Evolutionary conservation across 2,113 vertebrate species (phyloP).

Genomic region (Oenanthe melanoleuca): DNA sequence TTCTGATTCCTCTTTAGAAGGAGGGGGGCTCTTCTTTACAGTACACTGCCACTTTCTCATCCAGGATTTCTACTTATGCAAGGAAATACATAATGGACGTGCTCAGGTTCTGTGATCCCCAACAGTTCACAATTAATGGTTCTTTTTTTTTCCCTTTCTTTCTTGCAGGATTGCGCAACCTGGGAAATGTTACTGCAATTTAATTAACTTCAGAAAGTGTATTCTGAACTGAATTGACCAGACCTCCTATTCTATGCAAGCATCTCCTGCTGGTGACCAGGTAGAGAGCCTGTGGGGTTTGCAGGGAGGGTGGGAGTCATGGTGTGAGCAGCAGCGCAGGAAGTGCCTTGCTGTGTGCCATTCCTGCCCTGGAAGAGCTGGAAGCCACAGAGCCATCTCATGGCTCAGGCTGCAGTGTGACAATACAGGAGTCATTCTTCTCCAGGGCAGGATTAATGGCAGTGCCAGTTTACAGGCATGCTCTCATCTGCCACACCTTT

Average conservation of each 20-base stretch:
- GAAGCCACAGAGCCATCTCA: background rate
- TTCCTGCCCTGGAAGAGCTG: background rate
- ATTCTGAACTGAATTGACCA: background rate
- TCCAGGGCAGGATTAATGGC: background rate
- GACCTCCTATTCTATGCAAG: background rate
- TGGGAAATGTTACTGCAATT: background rate
- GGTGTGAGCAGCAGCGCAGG: background rate
- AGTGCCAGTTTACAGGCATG: background rate
- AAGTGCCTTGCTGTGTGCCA: fast-evolving
- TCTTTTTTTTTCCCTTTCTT: background rate
- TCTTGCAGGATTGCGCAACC: background rate
- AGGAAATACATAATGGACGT: background rate
- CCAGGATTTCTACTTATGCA: background rate
- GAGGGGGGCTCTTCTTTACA: background rate
- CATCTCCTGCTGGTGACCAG: background rate
- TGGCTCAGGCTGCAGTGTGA: background rate
- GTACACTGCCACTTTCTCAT: fast-evolving
- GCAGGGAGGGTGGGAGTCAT: fast-evolving
- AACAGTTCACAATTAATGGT: background rate
- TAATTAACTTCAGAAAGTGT: background rate
- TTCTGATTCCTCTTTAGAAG: background rate
- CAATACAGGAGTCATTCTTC: background rate
- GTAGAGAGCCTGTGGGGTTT: background rate
- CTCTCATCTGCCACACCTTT: background rate
- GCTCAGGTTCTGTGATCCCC: background rate